Conservation (phyloP, 2,888 invertebrate genomes). For the Ellobium chinense region DNA sequence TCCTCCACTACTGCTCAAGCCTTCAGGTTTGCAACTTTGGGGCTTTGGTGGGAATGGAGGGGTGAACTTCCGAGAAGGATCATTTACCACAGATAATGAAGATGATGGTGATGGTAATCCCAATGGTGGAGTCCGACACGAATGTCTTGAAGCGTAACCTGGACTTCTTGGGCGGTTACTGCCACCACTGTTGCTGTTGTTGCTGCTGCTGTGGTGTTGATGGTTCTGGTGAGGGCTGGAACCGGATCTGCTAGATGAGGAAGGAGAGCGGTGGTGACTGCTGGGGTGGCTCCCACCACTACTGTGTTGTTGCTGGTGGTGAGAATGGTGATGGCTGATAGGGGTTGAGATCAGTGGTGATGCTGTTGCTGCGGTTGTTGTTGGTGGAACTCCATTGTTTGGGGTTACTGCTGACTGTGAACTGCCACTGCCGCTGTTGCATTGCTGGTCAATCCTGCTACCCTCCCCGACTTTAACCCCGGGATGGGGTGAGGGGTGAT, state of each 20-base stretch:
- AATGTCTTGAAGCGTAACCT: neutral
- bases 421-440: neutral
- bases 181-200: neutral
- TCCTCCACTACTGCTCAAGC: neutral
- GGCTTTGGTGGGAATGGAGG: neutral
- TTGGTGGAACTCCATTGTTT: neutral
- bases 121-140: slow-evolving; percentile 6
- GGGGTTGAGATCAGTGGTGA: slow-evolving; percentile 17
- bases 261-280: neutral
- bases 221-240: neutral
- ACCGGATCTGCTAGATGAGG: slow-evolving; percentile 5
- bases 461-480: neutral
- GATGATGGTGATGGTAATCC: neutral
- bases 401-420: neutral
- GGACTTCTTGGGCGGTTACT: neutral
- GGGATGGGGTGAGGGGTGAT: neutral
- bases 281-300: neutral
- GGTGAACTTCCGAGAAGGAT: neutral
- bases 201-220: neutral
- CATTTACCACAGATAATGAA: neutral
- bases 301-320: neutral
- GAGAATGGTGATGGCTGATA: neutral
- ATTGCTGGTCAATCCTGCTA: neutral
- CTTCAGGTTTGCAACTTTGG: neutral
- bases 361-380: slow-evolving; percentile 1